Base-by-base conservation (phyloP, 2,888 invertebrate species). In the Diaphora mendica region DNA sequence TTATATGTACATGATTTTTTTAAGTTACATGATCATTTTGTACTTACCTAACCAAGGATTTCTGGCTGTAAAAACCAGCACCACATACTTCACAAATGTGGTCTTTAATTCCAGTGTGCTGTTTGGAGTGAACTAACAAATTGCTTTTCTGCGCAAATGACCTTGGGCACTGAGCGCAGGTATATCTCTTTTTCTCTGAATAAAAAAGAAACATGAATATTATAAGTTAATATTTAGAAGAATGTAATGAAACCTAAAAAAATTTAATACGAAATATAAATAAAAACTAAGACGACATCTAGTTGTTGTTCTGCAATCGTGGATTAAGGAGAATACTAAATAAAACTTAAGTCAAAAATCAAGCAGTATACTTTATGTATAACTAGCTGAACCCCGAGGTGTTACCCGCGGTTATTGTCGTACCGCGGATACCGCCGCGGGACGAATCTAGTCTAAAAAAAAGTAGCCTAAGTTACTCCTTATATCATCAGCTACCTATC, bases 71-170 rank as follows among this genome's bases (percentile, higher is more conserved):
- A 80, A 96, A 96, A 3, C 95, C 95, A 59, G 96, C 93, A n/a
- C 96, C 96, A 82, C 96, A 96, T 51, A 96, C 82, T 84, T 96
- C 96, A 82, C 96, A 96, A 78, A 96, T 95, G 59, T 96, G 95
- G 82, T 96, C 96, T 78, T 95, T 96, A 42, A 95, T 85, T 59
- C 96, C 96, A 2, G 92, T 89, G 76, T 96, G 96, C 78, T 95
- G 94, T 84, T 96, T 96, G 44, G 93, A 83, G 74, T 96, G 96
- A 9, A 91, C 89, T 39, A 90, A 73, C 74, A 95, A 86, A 81
- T 95, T 95, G 76, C 91, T 90, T 79, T 93, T 96, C 77, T 95
- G 96, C 26, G 94, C 90, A 85, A 96, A 96, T 44, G 96, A 90
- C 81, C 94, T 91, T 8, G 93, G 88, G 76, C 96, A 96, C 77